Evolutionary conservation across 1,140 invertebrate genomes (phyloP), one percentile per base, ranked within the genome.

Genomic region (Listronotus oregonensis): DNA sequence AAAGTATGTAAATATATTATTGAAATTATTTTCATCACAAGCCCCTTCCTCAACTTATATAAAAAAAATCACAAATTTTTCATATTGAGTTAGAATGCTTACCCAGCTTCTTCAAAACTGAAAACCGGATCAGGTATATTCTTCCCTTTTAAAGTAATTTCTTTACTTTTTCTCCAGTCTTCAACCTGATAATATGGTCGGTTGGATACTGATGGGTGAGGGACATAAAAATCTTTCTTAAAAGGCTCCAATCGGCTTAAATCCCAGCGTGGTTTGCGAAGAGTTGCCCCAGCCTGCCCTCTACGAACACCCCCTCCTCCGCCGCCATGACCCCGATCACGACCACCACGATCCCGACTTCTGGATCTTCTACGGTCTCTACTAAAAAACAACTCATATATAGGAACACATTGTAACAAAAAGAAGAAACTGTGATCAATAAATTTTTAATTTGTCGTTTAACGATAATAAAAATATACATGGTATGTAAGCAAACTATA

Each of bases 161-260:
- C 87, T 71, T 93, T 90, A 63, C 84, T 84, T 68, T 83, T 84
- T 54, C 90, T 82, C 80, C 89, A 95, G 54, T 84, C 84, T 72
- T 92, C 88, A 0, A 94, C 86, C 73, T 93, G 88, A 7, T 84
- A 83, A 54, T 85, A 83, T 56, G 88, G 79, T 72, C 90, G 81
- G 67, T 86, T 87, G 64, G 87, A 80, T 31, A 95, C 90, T 55
- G 86, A 83, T 4, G 87, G 84, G 75, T 90, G 88, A 47, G 94
- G 93, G 66, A 89, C 80, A 77, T 97, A 97, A 76, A 97, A 97
- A 75, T 96, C 92, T 82, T 97, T 97, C 75, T 94, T 91, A 80
- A 97, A 96, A 6, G 92, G 90, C 60, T 90, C 89, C 6, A 97
- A 79, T 64, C 89, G 84, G 51, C 76, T 81, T 64, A 85, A 61